These are phyloP conservation scores for Arctocebus calabarensis DNA, from an alignment of 2,797 vertebrate genomes.

Conservation along the genomic window DNA sequence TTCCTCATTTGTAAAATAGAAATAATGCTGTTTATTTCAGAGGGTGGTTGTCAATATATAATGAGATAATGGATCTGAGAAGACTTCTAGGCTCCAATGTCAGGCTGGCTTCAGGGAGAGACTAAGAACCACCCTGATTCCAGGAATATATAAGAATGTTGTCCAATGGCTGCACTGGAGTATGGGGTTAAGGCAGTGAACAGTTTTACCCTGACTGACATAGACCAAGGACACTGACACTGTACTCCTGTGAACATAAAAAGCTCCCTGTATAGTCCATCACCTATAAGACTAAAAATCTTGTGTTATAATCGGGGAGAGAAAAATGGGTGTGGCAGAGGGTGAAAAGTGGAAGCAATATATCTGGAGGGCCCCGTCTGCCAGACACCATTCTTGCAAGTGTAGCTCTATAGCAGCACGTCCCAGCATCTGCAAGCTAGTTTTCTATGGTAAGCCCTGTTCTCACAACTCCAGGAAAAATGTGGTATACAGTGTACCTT, in stretches of 20 bases:
- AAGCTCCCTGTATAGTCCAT: not conserved
- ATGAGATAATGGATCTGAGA: slow-evolving; percentile 53
- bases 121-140: not conserved
- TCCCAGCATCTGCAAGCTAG: not conserved
- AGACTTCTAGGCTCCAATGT: slow-evolving; percentile 20
- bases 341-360: not conserved
- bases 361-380: not conserved
- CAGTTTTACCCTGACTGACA: not conserved
- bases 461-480: slow-evolving; percentile 5
- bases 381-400: not conserved
- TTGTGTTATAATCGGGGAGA: not conserved
- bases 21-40: slow-evolving; percentile 10
- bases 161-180: not conserved
- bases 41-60: slow-evolving; percentile 26
- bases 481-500: not conserved
- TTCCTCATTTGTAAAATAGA: slow-evolving; percentile 65
- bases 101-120: slow-evolving; percentile 50
- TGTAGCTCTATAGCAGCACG: not conserved
- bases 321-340: not conserved
- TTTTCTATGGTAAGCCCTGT: not conserved
- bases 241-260: not conserved
- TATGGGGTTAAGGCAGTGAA: not conserved
- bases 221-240: not conserved
- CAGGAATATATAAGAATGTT: not conserved
- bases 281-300: not conserved